These are phyloP conservation scores for Nesometra sesokonis DNA, from an alignment of 35 echinoderm and acorn worm species.

Conservation along the genomic window DNA sequence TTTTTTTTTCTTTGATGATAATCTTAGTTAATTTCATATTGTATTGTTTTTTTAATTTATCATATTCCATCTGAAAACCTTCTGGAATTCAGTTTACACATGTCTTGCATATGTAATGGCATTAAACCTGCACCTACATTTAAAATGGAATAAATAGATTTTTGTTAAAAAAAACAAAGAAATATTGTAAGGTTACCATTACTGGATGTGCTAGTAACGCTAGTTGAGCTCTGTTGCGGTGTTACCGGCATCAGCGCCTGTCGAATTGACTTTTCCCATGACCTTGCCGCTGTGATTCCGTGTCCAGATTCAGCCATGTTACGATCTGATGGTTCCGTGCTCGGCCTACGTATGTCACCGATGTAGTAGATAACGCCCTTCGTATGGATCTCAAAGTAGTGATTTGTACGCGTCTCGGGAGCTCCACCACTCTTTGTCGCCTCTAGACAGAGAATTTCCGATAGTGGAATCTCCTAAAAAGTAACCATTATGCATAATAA, in stretches of 20 bases:
- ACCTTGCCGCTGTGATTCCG: constrained; percentile 52
- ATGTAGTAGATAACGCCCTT: constrained; percentile 75
- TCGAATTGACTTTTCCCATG: constrained; percentile 86
- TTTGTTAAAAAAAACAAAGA: no score
- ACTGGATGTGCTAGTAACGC: constrained; percentile 68
- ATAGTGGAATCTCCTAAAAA: constrained; percentile 82
- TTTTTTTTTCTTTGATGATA: no score
- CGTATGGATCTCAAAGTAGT: constrained; percentile 93
- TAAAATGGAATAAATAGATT: no score
- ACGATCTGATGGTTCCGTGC: not conserved
- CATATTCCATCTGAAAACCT: no score
- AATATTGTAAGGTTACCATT: constrained; percentile 57
- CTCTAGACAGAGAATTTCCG: constrained; percentile 52
- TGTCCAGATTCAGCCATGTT: not conserved
- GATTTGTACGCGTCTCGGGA: constrained; percentile 20
- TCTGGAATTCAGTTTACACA: no score
- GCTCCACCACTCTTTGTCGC: not conserved
- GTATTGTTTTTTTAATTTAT: no score
- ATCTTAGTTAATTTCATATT: no score
- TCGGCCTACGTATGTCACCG: constrained; percentile 38
- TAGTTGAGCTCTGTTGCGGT: constrained; percentile 62
- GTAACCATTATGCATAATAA: not conserved
- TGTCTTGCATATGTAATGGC: no score
- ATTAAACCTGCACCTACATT: no score
- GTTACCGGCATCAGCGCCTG: constrained; percentile 97